These are phyloP conservation scores for Germaria angustata DNA, from an alignment of 2,888 invertebrate genomes.

Conservation along the genomic window DNA sequence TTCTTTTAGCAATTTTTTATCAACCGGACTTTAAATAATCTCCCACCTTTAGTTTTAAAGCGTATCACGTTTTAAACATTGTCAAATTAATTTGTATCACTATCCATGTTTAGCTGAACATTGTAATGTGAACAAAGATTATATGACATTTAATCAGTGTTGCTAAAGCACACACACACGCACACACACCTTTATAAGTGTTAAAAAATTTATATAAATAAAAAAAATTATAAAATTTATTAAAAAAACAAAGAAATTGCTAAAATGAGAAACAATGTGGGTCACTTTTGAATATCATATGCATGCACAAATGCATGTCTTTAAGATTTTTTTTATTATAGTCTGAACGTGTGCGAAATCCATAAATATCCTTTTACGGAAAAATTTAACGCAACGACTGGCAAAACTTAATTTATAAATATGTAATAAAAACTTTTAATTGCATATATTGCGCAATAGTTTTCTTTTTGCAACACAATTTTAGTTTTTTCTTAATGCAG, in stretches of 20 bases:
- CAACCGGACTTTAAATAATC: conserved; percentile 39
- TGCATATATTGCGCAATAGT: too few relatives aligned
- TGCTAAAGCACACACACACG: conserved; percentile 19
- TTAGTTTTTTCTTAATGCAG: too few relatives aligned
- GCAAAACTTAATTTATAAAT: not conserved
- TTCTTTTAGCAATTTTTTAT: conserved; percentile 24
- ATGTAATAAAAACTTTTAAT: not conserved
- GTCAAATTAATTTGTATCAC: conserved; percentile 29
- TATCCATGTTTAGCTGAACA: conserved; percentile 19
- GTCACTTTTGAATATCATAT: conserved; percentile 10
- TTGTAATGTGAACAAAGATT: conserved; percentile 21
- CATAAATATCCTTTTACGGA: conserved; percentile 29
- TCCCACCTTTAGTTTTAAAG: conserved; percentile 39
- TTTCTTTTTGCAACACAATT: too few relatives aligned
- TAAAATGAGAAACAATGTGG: conserved; percentile 39
- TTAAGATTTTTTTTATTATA: not conserved
- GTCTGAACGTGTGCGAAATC: conserved; percentile 22
- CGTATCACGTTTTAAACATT: conserved; percentile 49
- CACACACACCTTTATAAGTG: conserved; percentile 27
- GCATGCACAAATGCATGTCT: not conserved
- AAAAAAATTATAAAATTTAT: not conserved
- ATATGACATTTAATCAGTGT: not conserved
- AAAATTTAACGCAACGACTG: not conserved
- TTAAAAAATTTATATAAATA: conserved; percentile 8
- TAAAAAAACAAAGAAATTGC: conserved; percentile 25